Evolutionary conservation across 2,888 invertebrate genomes (phyloP).

Genomic region (Pandemis corylana): DNA sequence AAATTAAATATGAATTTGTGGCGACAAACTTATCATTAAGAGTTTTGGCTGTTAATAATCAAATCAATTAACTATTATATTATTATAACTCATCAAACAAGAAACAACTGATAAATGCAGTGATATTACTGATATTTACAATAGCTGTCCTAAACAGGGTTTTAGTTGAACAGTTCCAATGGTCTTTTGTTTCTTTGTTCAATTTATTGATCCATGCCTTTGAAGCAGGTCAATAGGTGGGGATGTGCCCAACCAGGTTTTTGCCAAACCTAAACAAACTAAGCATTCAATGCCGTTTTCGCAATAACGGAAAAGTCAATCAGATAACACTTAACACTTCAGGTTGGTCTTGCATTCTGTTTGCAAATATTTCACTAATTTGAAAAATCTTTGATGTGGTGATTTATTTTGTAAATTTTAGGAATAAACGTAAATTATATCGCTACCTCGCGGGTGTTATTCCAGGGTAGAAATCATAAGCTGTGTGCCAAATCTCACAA

Average conservation of each 20-base stretch:
- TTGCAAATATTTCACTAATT: no score
- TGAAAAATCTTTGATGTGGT: no score
- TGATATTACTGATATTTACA: slow-evolving; percentile 5
- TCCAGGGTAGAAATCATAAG: no score
- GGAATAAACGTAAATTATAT: no score
- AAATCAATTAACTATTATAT: neutral
- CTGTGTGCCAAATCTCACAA: no score
- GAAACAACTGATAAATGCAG: neutral
- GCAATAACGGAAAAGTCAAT: neutral
- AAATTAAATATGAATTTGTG: neutral
- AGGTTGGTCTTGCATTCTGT: neutral
- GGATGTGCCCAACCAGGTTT: slow-evolving; percentile 3
- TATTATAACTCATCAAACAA: neutral
- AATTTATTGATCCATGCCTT: slow-evolving; percentile 18
- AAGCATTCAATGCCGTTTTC: neutral
- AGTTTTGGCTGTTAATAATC: neutral
- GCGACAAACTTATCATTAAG: neutral
- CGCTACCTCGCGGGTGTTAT: no score
- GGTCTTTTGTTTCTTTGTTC: slow-evolving; percentile 14
- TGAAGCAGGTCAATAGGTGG: slow-evolving; percentile 23
- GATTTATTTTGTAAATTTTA: no score
- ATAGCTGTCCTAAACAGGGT: slow-evolving; percentile 1
- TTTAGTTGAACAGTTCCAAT: neutral
- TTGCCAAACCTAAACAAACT: neutral
- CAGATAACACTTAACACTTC: neutral